These are phyloP conservation scores for Zosterops hypoxanthus DNA, from an alignment of 2,113 vertebrate species.

Conservation along the genomic window DNA sequence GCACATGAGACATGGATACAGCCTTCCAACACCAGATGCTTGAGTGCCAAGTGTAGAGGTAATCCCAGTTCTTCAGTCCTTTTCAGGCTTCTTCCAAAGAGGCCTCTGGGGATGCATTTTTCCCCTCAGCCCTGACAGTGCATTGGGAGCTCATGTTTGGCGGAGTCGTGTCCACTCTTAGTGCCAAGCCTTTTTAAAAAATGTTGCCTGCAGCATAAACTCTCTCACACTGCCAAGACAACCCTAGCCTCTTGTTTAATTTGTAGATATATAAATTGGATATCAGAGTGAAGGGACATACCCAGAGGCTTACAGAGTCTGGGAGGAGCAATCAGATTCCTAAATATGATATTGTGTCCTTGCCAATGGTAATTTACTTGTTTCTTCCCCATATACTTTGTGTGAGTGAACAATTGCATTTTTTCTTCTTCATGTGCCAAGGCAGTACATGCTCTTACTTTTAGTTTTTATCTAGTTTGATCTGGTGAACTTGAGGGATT, in stretches of 20 bases:
- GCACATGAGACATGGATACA: neutral
- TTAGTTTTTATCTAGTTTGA: neutral
- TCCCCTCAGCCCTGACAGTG: neutral
- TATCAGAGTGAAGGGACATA: neutral
- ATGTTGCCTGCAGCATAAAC: neutral
- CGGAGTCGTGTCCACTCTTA: neutral
- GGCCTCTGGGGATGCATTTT: neutral
- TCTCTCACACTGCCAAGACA: neutral
- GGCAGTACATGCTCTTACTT: neutral
- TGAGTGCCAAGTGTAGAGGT: neutral
- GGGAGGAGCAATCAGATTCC: neutral
- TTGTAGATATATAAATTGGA: neutral
- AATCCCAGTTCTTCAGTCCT: neutral
- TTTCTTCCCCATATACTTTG: neutral
- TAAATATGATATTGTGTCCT: neutral
- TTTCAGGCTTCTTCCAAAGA: neutral
- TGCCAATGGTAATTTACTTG: neutral
- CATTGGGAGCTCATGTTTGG: rapidly evolving
- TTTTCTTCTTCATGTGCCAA: neutral
- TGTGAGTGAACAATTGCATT: neutral
- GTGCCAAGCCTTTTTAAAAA: neutral
- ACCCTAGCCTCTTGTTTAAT: neutral
- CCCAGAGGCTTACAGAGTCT: neutral
- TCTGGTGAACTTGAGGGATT: neutral
- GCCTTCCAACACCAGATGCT: neutral